A percentile compares a stretch with the other conserved stretches of the same genome.
Evolutionary conservation across 1,140 invertebrate genomes (phyloP).

Genomic region (Holotrichia oblita): DNA sequence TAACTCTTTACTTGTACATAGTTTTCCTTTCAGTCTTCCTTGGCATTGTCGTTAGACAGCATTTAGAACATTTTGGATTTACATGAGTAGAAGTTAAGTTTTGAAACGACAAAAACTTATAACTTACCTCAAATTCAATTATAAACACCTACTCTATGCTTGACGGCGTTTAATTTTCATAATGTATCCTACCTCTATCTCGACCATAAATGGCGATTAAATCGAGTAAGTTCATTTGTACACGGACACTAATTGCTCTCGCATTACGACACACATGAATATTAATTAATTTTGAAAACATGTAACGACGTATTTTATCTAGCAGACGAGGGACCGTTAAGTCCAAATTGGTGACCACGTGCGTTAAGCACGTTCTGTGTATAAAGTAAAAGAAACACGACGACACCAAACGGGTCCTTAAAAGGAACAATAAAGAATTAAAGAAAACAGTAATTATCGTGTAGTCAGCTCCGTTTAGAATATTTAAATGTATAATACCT

Average conservation of each 20-base stretch:
- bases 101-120: too few relatives aligned
- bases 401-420: neutral
- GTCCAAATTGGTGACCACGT: neutral
- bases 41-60: too few relatives aligned
- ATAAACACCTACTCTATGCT: neutral
- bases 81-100: too few relatives aligned
- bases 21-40: too few relatives aligned
- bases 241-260: neutral
- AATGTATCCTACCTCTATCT: neutral
- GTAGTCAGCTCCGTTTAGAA: too few relatives aligned
- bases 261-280: neutral
- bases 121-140: neutral
- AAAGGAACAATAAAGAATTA: neutral
- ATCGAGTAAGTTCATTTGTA: neutral
- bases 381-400: constrained; percentile 6
- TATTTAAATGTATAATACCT: too few relatives aligned
- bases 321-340: neutral
- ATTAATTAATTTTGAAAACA: neutral
- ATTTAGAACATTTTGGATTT: too few relatives aligned
- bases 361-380: neutral
- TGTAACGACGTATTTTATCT: constrained; percentile 12
- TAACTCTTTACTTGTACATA: too few relatives aligned
- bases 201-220: constrained; percentile 1
- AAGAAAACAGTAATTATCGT: neutral
- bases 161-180: constrained; percentile 1